These are phyloP conservation scores for Pelusios castaneus DNA, from an alignment of 2,113 vertebrate genomes.

Conservation along the genomic window DNA sequence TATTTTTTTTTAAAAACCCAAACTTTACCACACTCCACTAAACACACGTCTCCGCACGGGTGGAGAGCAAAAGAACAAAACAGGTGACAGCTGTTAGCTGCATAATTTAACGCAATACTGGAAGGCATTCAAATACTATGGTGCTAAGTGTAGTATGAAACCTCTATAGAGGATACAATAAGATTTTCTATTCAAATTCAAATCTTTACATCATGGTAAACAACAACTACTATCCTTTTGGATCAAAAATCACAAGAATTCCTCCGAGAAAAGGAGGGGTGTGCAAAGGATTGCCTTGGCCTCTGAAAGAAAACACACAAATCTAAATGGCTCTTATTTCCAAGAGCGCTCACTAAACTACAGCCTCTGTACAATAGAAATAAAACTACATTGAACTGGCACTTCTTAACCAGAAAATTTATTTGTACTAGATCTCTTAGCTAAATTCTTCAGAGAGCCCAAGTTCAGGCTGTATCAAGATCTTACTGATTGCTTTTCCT, in stretches of 20 bases:
- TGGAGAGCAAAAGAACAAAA: neutral
- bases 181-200: neutral
- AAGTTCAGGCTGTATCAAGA: neutral
- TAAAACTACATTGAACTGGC: neutral
- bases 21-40: neutral
- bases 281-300: neutral
- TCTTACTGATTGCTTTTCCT: neutral
- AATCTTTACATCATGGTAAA: neutral
- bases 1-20: neutral
- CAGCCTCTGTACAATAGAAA: neutral
- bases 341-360: neutral
- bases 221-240: neutral
- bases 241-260: neutral
- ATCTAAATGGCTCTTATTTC: neutral
- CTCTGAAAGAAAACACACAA: neutral
- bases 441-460: neutral
- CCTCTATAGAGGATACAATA: neutral
- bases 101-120: neutral
- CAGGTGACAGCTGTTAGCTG: neutral
- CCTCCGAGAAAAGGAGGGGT: neutral
- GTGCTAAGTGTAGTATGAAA: neutral
- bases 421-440: neutral
- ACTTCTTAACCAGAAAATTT: neutral
- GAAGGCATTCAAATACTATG: neutral
- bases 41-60: neutral